These are phyloP conservation scores for Prochilodus magdalenae DNA, from an alignment of 2,113 vertebrate genomes.

Conservation along the genomic window DNA sequence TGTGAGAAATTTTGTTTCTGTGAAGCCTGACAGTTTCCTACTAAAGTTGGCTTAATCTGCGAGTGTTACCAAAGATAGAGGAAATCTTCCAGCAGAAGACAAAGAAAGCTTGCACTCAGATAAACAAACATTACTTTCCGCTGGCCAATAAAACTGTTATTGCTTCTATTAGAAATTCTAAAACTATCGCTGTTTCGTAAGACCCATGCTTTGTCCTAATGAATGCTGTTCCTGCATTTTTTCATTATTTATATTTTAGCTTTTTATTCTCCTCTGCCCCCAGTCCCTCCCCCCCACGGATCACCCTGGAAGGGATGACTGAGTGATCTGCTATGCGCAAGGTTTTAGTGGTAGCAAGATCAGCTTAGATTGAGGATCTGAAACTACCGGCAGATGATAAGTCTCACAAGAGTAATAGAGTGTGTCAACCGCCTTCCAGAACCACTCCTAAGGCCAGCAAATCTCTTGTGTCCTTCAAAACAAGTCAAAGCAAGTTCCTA, in stretches of 20 bases:
- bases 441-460: background rate
- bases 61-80: no score
- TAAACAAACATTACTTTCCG: no score
- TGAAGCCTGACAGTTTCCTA: no score
- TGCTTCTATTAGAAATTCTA: no score
- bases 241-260: background rate
- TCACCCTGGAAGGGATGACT: background rate
- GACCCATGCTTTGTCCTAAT: no score
- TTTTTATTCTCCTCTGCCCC: background rate
- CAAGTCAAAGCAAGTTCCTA: background rate
- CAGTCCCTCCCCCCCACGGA: background rate
- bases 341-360: background rate
- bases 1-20: no score
- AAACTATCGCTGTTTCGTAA: no score
- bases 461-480: background rate
- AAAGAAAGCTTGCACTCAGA: no score
- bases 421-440: background rate
- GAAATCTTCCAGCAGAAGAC: no score
- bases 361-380: background rate
- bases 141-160: no score
- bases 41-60: no score
- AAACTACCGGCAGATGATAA: background rate
- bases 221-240: background rate
- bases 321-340: slow-evolving; percentile 19
- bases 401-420: background rate